Evolutionary conservation across 23 tunicate species (phyloP), one percentile per base, ranked within the genome.

Genomic region (Corella eumyota): DNA sequence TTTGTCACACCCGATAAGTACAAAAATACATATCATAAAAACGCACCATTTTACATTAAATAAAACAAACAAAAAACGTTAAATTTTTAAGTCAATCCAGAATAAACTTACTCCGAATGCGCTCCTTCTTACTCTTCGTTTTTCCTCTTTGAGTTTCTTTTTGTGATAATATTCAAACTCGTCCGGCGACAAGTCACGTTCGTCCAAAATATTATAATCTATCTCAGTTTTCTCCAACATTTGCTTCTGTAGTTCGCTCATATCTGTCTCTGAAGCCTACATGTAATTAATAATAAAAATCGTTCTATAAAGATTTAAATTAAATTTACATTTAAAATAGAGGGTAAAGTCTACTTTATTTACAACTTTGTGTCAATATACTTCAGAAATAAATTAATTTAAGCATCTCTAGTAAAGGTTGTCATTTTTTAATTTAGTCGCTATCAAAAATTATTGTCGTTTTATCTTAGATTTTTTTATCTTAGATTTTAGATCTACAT

Each of bases 251-350:
- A 88, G 68, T n/a, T 56, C 69, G n/a, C 79, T 51, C 84, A 88
- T 74, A 59, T 88, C 90, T 17, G 96, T 88, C 69, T 80, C 86
- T 15, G 96, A 88, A 34, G 96, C 85, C 96, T 88, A 56, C 15
- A 35, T 32, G n/a, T n/a, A n/a, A n/a, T n/a, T n/a, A n/a, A n/a
- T n/a, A n/a, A 15, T 9, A 54, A 15, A 19, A 54, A 11, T 54
- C 17, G 13, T 44, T 56, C 22, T 26, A 11, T 20, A 9, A 15
- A 60, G 24, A 30, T 60, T 13, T 0, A 60, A 27, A 0, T 49
- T 20, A 54, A 54, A 54, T 17, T 54, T 11, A 9, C 19, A 54
- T 17, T 54, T 15, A 9, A 13, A 13, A 44, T 13, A 44, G 17
- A 17, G 17, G 17, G 17, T 13, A 44, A 17, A 13, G 13, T 13